phyloP scores from a whole-genome alignment of 30 jellyfish, hydroid and myxozoan species.

The Turritopsis dohrnii region DNA sequence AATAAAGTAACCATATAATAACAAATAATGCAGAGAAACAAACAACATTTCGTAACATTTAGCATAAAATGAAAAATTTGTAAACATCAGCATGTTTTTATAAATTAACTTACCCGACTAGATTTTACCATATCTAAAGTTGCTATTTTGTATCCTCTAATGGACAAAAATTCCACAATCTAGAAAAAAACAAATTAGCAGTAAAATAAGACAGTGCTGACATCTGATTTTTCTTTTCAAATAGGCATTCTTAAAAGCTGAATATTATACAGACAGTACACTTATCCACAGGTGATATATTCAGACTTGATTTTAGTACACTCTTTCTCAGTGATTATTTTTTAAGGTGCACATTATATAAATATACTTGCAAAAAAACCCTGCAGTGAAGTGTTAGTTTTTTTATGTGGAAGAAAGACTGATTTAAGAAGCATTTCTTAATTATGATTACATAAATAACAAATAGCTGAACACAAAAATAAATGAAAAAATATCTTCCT shows the following conservation, averaged over 20 bases:
- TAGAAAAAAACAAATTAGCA: neutral
- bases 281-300: neutral
- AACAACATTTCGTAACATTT: neutral
- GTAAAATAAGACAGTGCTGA: neutral
- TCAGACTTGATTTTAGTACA: neutral
- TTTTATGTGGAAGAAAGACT: neutral
- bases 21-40: neutral
- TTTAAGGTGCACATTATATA: neutral
- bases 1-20: neutral
- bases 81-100: neutral
- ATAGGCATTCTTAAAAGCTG: neutral
- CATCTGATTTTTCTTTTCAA: neutral
- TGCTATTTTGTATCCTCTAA: neutral
- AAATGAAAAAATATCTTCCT: neutral
- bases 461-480: neutral
- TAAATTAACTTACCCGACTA: neutral
- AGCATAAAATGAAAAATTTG: neutral
- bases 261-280: neutral
- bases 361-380: neutral
- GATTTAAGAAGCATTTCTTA: neutral
- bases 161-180: neutral
- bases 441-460: neutral
- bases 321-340: neutral
- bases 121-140: neutral
- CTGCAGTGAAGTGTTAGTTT: neutral